phyloP scores from a whole-genome alignment of 1,140 invertebrate genomes.

The Meloidogyne chitwoodi region DNA sequence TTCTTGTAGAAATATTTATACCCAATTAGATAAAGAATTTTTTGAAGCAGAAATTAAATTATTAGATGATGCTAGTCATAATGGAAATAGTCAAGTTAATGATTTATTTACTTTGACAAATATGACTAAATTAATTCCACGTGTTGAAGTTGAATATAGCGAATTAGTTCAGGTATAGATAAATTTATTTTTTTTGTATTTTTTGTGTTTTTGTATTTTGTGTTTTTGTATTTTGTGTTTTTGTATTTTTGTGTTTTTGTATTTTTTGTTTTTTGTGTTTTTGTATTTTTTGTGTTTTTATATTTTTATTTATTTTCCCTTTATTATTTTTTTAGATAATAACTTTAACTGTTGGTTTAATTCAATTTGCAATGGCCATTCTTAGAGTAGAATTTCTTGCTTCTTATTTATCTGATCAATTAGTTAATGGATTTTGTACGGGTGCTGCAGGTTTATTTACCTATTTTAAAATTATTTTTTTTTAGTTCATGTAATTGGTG shows the following conservation, averaged over 20 bases:
- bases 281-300: neutral
- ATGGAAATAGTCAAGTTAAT: neutral
- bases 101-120: neutral
- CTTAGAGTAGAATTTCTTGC: conserved; percentile 41
- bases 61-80: conserved; percentile 6
- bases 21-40: conserved; percentile 31
- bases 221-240: conserved; percentile 21
- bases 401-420: conserved; percentile 46
- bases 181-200: neutral
- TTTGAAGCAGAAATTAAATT: conserved; percentile 27
- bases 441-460: no score
- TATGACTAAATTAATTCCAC: neutral
- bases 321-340: conserved; percentile 5
- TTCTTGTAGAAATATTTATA: conserved; percentile 27
- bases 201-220: conserved; percentile 25
- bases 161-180: conserved; percentile 28
- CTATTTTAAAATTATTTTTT: no score
- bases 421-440: conserved; percentile 47
- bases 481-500: conserved; percentile 44
- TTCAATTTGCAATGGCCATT: conserved; percentile 36
- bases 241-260: conserved; percentile 50
- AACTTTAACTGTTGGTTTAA: conserved; percentile 36
- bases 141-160: conserved; percentile 21
- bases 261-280: conserved; percentile 43
- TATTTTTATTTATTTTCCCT: neutral